phyloP scores from a whole-genome alignment of 2,888 invertebrate species.

The Ischnura elegans region DNA sequence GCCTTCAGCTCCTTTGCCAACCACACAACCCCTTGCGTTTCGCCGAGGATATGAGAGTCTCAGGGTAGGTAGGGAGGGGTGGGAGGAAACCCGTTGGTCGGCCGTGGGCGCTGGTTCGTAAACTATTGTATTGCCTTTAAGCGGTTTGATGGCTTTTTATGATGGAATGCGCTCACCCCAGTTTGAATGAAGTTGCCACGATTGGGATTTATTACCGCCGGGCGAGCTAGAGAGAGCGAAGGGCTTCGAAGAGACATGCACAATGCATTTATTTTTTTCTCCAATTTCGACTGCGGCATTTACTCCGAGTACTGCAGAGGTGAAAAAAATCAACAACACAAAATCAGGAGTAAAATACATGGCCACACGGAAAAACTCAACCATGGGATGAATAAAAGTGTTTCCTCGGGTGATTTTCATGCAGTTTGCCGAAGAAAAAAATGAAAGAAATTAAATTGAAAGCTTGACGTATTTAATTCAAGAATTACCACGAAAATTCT shows the following conservation, averaged over 20 bases:
- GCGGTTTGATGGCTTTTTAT: constrained; percentile 31
- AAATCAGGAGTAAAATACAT: no score
- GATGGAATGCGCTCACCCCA: neutral
- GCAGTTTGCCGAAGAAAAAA: neutral
- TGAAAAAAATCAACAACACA: neutral
- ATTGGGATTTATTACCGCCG: constrained; percentile 4
- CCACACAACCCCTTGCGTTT: neutral
- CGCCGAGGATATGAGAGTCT: no score
- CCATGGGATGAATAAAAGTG: neutral
- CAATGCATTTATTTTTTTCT: neutral
- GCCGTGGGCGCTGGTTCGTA: constrained; percentile 9
- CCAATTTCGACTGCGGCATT: neutral
- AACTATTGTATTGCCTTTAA: constrained; percentile 31
- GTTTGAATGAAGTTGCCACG: neutral
- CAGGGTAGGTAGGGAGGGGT: no score
- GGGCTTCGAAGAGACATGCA: neutral
- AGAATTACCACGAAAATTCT: no score
- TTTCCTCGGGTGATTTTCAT: neutral
- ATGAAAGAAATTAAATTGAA: no score
- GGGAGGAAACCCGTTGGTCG: neutral
- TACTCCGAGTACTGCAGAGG: neutral
- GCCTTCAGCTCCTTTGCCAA: neutral
- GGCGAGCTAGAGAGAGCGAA: neutral
- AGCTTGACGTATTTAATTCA: no score
- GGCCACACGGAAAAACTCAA: neutral